Conservation (phyloP, 2,797 vertebrate species). For the Enteromius treurensis region DNA sequence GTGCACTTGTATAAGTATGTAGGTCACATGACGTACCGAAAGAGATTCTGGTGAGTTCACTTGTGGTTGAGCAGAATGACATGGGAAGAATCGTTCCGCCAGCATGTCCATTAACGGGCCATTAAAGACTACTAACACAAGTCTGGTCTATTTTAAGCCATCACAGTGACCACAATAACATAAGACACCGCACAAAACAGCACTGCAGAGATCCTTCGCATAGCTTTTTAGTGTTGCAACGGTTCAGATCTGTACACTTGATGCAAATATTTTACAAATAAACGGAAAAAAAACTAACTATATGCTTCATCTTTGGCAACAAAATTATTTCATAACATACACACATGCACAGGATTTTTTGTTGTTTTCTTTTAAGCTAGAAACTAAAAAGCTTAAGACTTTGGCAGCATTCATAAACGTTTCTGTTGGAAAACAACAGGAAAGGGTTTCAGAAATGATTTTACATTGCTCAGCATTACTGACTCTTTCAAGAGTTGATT, state of each 20-base stretch:
- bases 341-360: neutral
- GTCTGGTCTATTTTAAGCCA: slow-evolving; percentile 15
- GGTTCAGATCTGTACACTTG: too few relatives aligned
- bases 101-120: neutral
- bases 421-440: neutral
- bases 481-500: neutral
- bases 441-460: neutral
- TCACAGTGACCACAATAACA: slow-evolving; percentile 9
- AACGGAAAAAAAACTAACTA: neutral
- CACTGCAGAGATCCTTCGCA: neutral
- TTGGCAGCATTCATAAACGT: neutral
- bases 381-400: neutral
- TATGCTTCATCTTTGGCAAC: neutral
- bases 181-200: neutral
- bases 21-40: slow-evolving; percentile 36
- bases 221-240: neutral
- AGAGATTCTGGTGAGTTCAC: slow-evolving; percentile 27
- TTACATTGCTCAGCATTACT: neutral
- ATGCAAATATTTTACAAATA: neutral
- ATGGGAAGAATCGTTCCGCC: neutral
- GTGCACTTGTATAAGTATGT: slow-evolving; percentile 25
- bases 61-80: slow-evolving; percentile 15
- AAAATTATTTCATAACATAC: neutral
- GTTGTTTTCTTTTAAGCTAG: too few relatives aligned
- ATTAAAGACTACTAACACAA: slow-evolving; percentile 6